Conservation (phyloP, 2,113 vertebrate species). For the Cervus canadensis region DNA sequence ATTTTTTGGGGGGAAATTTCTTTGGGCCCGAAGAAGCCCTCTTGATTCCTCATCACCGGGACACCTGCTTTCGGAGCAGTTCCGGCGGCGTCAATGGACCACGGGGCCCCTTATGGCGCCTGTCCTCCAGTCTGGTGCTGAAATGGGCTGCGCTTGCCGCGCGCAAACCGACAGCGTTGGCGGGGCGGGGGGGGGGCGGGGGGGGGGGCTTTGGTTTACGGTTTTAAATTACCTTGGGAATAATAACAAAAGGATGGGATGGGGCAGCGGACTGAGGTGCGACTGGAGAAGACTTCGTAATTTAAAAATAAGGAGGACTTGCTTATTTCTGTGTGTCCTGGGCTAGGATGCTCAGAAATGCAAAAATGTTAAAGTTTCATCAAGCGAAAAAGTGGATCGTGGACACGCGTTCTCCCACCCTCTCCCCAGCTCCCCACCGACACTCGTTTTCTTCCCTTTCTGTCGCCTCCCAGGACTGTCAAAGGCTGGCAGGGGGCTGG, state of each 20-base stretch:
- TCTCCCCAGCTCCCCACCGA: background rate
- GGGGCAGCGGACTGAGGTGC: background rate
- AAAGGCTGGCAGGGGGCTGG: background rate
- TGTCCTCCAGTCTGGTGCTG: conserved; percentile 63
- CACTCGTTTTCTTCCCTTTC: background rate
- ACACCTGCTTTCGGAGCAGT: background rate
- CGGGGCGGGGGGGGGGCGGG: too few relatives aligned
- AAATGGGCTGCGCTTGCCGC: background rate
- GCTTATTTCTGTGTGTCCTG: background rate
- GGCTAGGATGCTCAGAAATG: background rate
- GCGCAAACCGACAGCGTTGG: background rate
- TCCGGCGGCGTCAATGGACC: background rate
- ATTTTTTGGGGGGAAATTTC: background rate
- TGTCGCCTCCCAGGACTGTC: background rate
- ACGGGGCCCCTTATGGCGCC: background rate
- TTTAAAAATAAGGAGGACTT: background rate
- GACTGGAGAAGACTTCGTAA: background rate
- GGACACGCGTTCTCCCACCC: background rate
- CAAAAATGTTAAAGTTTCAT: conserved; percentile 28
- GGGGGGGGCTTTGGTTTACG: background rate
- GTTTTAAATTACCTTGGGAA: background rate
- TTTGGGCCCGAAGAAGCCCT: background rate
- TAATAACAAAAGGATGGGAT: background rate
- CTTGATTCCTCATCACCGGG: background rate
- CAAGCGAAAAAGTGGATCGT: background rate